Evolutionary conservation across 2,797 vertebrate species (phyloP), one percentile per base, ranked within the genome.

Genomic region (Oryzias sinensis): DNA sequence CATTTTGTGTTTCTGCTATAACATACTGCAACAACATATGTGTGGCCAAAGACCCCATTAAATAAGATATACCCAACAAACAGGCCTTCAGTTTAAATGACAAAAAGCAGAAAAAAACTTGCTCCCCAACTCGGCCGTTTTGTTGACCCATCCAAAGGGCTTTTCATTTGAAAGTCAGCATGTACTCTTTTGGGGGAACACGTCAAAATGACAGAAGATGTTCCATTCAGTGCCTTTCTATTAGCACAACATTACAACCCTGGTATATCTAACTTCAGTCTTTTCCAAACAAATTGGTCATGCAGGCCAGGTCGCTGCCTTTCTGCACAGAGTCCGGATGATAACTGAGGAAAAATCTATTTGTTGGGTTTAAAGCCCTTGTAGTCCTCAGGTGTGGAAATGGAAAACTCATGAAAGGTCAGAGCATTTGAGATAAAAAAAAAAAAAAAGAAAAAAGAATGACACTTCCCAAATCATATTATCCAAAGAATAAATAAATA

Each of bases 361-460:
- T 68, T 77, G 66, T 43, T 43, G 62, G 24, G 58, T 72, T 59
- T 76, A 64, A 72, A 77, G 58, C 43, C 57, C 47, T 27, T 16
- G 60, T 67, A 63, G 71, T 80, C 65, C 73, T 55, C 48, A 17
- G 47, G 59, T 56, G 60, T 60, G 58, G 61, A 79, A 78, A 79
- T 72, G 73, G 70, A 74, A 80, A 76, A 74, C 47, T 61, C 51
- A 52, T 60, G 59, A 78, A 86, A 79, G 77, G 78, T 84, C 82
- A 81, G 18, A 29, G 40, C 53, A 2, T 66, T 54, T 42, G 49
- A 42, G 53, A 44, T 33, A 43, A 45, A 66, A n/a, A n/a, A n/a
- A n/a, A n/a, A n/a, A n/a, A n/a, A n/a, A n/a, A n/a, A n/a, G n/a
- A n/a, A n/a, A n/a, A 56, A 40, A 78, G 43, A 56, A 37, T 20